Conservation (phyloP, 2,113 vertebrate genomes). For the Microtus montanus region DNA sequence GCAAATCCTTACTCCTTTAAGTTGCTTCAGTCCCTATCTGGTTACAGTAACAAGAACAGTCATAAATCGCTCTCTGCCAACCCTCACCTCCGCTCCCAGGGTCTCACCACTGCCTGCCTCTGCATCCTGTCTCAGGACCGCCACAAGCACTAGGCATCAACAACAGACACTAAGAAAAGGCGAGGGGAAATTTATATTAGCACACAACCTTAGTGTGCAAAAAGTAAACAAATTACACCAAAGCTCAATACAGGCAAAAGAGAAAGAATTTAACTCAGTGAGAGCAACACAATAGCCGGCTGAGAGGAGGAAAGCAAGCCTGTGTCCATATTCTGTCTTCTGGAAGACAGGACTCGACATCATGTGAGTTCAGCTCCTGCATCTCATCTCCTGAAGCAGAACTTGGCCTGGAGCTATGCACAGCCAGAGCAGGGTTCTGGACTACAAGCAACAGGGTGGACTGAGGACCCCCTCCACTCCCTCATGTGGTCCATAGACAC, state of each 20-base stretch:
- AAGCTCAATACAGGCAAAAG: background rate
- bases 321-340: background rate
- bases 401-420: fast-evolving
- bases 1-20: background rate
- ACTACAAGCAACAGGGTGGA: background rate
- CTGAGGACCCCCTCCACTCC: fast-evolving
- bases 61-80: background rate
- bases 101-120: background rate
- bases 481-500: background rate
- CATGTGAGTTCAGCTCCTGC: background rate
- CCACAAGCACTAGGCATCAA: background rate
- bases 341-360: background rate
- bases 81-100: background rate
- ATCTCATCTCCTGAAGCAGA: background rate
- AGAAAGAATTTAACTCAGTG: background rate
- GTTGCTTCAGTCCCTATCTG: no score
- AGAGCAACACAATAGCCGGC: background rate
- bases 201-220: background rate
- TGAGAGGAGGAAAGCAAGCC: background rate
- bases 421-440: background rate
- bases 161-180: background rate
- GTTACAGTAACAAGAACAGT: background rate
- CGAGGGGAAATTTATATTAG: background rate
- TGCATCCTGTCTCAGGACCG: background rate
- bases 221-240: background rate